Percentiles rank a stretch among this genome's conserved stretches.
These are phyloP conservation scores for Phrynocephalus versicolor DNA, from an alignment of 2,113 vertebrate genomes.

Conservation along the genomic window DNA sequence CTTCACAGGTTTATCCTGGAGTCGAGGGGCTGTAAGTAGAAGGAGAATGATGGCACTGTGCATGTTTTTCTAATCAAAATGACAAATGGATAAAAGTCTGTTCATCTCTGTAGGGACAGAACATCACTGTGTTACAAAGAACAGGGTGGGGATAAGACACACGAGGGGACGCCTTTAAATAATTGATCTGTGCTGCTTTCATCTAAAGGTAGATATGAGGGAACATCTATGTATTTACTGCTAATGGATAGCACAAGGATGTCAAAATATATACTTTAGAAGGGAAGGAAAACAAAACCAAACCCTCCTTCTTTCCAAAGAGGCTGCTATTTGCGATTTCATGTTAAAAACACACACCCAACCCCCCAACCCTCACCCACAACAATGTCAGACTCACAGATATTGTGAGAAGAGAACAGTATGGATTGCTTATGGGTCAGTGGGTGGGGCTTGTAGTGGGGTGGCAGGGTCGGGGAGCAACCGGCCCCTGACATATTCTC, in stretches of 20 bases:
- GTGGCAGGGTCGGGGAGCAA: no score
- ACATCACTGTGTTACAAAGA: constrained; percentile 43
- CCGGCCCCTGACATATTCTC: no score
- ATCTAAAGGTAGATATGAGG: constrained; percentile 58
- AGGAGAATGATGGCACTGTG: constrained; percentile 52
- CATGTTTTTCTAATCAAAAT: constrained; percentile 58
- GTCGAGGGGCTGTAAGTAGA: constrained; percentile 43
- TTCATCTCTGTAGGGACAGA: constrained; percentile 2
- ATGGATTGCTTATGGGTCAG: no score
- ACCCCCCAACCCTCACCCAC: no score
- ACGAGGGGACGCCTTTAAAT: constrained; percentile 61
- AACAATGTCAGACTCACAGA: not conserved
- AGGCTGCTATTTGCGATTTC: constrained; percentile 28
- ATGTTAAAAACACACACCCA: no score
- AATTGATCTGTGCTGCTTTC: constrained; percentile 70
- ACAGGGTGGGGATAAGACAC: constrained; percentile 54
- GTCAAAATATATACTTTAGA: constrained; percentile 58
- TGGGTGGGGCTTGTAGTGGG: no score
- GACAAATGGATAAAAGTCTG: constrained; percentile 33
- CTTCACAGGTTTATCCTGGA: constrained; percentile 55
- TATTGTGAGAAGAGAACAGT: constrained; percentile 25
- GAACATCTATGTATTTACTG: constrained; percentile 60
- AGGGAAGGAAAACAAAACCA: constrained; percentile 38
- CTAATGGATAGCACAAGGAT: constrained; percentile 56
- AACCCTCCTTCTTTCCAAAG: constrained; percentile 32